Evolutionary conservation across 2,797 vertebrate genomes (phyloP).

Genomic region (Crocidura indochinensis): DNA sequence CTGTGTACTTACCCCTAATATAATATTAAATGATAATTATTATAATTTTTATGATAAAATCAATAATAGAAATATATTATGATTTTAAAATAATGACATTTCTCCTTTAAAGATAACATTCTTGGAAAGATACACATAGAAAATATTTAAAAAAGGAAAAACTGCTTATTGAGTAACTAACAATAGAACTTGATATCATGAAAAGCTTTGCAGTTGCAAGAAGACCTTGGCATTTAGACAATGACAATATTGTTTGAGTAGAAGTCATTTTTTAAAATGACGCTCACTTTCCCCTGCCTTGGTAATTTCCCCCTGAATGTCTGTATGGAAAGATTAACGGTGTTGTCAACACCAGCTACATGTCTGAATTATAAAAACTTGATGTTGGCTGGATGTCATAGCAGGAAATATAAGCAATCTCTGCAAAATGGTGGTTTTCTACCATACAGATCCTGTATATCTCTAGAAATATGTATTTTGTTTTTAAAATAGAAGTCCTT

Average conservation of each 20-base stretch:
- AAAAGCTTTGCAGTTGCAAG: constrained; percentile 67
- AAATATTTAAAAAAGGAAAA: constrained; percentile 64
- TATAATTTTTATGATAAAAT: constrained; percentile 1
- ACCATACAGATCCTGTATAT: not conserved
- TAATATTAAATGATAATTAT: constrained; percentile 9
- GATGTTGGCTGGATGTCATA: constrained; percentile 51
- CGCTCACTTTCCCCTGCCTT: constrained; percentile 81
- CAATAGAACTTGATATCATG: constrained; percentile 27
- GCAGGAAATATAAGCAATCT: constrained; percentile 67
- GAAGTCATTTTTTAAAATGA: constrained; percentile 77
- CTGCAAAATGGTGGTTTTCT: constrained; percentile 22
- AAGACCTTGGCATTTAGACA: constrained; percentile 80
- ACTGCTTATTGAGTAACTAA: constrained; percentile 66
- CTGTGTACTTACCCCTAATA: not conserved
- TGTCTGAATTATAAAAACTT: constrained; percentile 67
- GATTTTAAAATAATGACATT: constrained; percentile 26
- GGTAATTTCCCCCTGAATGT: constrained; percentile 74
- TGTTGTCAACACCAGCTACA: constrained; percentile 70
- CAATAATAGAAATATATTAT: constrained; percentile 57
- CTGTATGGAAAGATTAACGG: constrained; percentile 84
- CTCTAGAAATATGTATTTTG: not conserved
- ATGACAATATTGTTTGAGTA: constrained; percentile 81
- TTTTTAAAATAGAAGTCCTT: constrained; percentile 17
- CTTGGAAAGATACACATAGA: constrained; percentile 27
- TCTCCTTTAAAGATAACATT: not conserved